These are phyloP conservation scores for Melanocharis versteri DNA, from an alignment of 2,113 vertebrate species.

Conservation along the genomic window DNA sequence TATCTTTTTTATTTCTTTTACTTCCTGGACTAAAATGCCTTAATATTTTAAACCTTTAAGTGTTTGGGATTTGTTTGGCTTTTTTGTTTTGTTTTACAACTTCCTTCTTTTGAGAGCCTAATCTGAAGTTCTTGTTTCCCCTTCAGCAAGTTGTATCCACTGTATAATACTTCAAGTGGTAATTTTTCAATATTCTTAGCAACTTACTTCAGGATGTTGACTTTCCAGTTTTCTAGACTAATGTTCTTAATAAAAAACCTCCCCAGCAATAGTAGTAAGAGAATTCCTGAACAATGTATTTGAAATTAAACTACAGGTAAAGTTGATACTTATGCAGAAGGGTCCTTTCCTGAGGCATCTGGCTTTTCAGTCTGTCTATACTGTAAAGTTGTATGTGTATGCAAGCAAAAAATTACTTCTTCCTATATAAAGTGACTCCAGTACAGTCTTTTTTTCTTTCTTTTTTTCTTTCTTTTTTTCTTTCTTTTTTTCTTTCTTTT, in stretches of 20 bases:
- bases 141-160: background rate
- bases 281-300: background rate
- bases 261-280: background rate
- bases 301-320: background rate
- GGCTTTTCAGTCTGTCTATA: background rate
- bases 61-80: background rate
- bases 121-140: background rate
- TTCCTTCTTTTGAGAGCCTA: background rate
- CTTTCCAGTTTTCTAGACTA: background rate
- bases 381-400: background rate
- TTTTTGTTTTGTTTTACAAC: background rate
- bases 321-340: background rate
- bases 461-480: background rate
- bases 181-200: background rate
- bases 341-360: background rate
- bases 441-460: background rate
- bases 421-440: background rate
- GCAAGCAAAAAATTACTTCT: background rate
- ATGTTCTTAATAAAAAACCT: background rate
- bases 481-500: background rate
- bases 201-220: background rate
- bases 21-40: background rate
- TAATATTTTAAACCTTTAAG: background rate
- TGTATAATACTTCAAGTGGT: background rate
- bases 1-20: background rate